Evolutionary conservation across 1,140 invertebrate genomes (phyloP), one percentile per base, ranked within the genome.

Genomic region (Scaptodrosophila lebanonensis): DNA sequence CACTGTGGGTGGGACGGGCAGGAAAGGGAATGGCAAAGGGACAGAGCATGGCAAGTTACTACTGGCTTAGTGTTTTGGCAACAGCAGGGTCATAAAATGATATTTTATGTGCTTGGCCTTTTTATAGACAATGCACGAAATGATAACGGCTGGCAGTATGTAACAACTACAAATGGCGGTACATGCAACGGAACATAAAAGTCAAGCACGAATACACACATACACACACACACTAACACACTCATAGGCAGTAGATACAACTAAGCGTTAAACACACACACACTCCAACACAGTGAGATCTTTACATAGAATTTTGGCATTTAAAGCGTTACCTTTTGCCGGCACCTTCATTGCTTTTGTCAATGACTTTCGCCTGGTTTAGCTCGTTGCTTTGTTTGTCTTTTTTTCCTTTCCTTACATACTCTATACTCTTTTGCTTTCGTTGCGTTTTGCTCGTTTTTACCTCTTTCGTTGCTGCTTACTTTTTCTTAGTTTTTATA

Each of bases 131-230:
- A 45, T 32, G 42, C 36, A 4, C 25, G 45, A 53, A 33, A 44
- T 58, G 66, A 75, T 69, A 69, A 75, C 47, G 61, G 49, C 38
- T 25, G 44, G 4, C 35, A 38, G 13, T 52, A 68, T 64, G 59
- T 64, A 64, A 62, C 43, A 73, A 65, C 72, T 79, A 72, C 59
- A 79, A 77, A 77, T 77, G 58, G 73, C 64, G 58, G 51, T 38
- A 47, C 35, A 40, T n/a, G n/a, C n/a, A n/a, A n/a, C n/a, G n/a
- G 53, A 53, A 68, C 64, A 77, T 77, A 77, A 77, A 77, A 68
- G 63, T 52, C 49, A 52, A n/a, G 65, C 45, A 44, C 57, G 36
- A 15, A 51, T 36, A 49, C 48, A 59, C 13, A 38, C 25, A 27
- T 36, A 40, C 17, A 32, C 15, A 39, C 20, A 30, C 3, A 18